Conservation (phyloP, 2,797 vertebrate species). For the Hypotaenidia okinawae region DNA sequence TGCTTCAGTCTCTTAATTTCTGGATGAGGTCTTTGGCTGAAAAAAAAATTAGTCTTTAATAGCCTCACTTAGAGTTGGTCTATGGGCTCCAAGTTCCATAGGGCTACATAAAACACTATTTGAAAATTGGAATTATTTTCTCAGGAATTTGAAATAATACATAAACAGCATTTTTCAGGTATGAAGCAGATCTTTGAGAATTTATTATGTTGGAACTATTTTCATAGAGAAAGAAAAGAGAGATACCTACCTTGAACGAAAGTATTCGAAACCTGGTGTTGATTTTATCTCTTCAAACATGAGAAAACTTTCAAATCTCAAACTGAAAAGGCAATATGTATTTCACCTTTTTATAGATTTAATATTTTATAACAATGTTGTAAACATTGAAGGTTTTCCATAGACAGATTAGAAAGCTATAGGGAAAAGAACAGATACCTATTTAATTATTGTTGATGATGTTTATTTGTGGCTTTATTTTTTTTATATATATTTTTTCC, state of each 20-base stretch:
- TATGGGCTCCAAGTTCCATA: not conserved
- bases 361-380: not conserved
- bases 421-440: not conserved
- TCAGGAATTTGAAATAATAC: not conserved
- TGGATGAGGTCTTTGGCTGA: not conserved
- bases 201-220: not conserved
- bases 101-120: not conserved
- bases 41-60: not conserved
- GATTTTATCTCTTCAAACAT: not conserved
- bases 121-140: not conserved
- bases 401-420: not conserved
- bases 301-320: not conserved
- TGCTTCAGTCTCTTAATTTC: not conserved
- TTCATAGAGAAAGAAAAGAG: not conserved
- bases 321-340: not conserved
- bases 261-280: not conserved
- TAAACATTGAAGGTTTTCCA: not conserved
- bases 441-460: not conserved
- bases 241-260: not conserved
- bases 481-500: too few species aligned
- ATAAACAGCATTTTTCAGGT: not conserved
- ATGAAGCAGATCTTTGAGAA: not conserved
- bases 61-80: not conserved
- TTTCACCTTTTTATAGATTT: not conserved
- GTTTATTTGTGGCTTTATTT: not conserved